Percentiles rank a stretch among this genome's conserved stretches.
Evolutionary conservation across 2,888 invertebrate species (phyloP).

Genomic region (Thysanoteuthis rhombus): DNA sequence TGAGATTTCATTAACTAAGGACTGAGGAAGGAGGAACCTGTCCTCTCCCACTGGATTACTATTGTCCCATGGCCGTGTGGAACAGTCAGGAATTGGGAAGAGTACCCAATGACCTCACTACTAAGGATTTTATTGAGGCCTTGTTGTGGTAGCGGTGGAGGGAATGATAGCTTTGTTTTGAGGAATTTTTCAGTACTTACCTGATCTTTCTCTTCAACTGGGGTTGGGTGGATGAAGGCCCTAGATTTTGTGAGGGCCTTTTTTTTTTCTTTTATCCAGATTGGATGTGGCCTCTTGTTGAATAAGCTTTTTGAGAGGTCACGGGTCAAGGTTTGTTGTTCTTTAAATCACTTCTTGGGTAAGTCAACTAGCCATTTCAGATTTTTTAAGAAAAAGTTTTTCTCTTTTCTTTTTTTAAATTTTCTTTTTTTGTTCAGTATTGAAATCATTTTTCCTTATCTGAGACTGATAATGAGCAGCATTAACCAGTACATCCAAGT

Average conservation of each 20-base stretch:
- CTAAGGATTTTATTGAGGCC: background rate
- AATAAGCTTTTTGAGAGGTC: background rate
- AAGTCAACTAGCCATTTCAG: too few species aligned
- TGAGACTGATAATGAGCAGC: too few species aligned
- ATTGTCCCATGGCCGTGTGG: background rate
- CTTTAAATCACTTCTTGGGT: background rate
- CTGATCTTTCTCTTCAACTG: background rate
- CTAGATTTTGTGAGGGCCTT: background rate
- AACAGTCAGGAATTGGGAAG: background rate
- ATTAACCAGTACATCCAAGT: too few species aligned
- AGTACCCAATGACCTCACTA: background rate
- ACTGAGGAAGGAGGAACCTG: background rate
- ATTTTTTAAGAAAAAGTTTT: too few species aligned
- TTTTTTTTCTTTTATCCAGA: background rate
- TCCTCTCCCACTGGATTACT: background rate
- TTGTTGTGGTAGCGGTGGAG: background rate
- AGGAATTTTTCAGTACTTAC: background rate
- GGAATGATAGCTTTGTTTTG: background rate
- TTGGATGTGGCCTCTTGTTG: background rate
- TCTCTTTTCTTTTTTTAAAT: too few species aligned
- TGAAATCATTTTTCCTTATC: too few species aligned
- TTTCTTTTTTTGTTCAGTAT: too few species aligned
- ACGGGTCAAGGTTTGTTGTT: background rate
- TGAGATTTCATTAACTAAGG: background rate
- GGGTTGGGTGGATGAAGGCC: background rate